phyloP scores from a whole-genome alignment of 2,113 vertebrate species.

The Octodon degus region DNA sequence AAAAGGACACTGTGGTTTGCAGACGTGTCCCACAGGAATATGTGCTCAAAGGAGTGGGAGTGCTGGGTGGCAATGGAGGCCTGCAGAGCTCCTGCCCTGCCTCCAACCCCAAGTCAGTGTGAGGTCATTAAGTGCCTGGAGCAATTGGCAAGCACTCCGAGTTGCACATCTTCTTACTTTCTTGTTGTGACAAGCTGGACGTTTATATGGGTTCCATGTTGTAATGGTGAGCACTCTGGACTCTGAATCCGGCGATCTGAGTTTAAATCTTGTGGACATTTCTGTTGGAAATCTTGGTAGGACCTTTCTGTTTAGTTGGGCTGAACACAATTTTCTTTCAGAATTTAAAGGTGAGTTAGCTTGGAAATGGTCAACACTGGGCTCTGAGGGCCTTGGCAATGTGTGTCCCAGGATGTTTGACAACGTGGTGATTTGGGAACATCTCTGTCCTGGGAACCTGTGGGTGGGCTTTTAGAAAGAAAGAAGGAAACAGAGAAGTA shows the following conservation, averaged over 20 bases:
- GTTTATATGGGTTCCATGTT: slow-evolving; percentile 87
- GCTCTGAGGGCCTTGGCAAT: no score
- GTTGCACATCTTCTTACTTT: background rate
- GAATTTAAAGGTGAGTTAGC: background rate
- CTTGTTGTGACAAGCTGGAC: rapidly evolving
- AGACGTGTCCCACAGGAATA: background rate
- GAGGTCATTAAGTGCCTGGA: no score
- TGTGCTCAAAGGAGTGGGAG: no score
- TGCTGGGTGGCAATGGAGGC: no score
- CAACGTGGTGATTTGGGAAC: background rate
- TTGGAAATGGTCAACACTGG: no score
- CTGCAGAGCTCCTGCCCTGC: no score
- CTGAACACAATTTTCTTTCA: background rate
- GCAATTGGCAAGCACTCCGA: no score
- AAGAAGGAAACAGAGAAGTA: no score
- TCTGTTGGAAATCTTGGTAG: slow-evolving; percentile 65
- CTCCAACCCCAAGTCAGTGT: background rate
- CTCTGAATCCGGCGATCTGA: slow-evolving; percentile 90
- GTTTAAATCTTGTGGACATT: slow-evolving; percentile 72
- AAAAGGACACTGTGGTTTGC: background rate
- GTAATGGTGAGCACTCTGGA: slow-evolving; percentile 93
- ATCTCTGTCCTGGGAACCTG: background rate
- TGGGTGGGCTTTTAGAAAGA: no score
- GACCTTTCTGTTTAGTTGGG: background rate
- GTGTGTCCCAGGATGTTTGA: background rate